These are phyloP conservation scores for Mormyrops attenuatus DNA, from an alignment of 2,797 vertebrate genomes.

Conservation along the genomic window DNA sequence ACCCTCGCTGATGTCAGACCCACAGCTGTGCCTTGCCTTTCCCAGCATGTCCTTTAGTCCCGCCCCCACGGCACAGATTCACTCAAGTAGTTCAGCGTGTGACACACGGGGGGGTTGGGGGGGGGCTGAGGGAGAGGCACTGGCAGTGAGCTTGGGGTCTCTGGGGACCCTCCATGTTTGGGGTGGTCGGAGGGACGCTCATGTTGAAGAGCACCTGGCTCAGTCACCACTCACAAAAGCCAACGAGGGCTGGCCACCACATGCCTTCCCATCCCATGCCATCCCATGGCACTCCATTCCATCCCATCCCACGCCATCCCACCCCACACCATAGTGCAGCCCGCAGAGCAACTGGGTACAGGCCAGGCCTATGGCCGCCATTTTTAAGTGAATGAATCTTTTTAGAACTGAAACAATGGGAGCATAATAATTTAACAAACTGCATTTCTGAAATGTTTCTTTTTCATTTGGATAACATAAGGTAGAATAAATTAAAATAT, in stretches of 20 bases:
- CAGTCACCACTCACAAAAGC: background rate
- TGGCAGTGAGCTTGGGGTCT: background rate
- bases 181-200: background rate
- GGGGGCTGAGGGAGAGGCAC: background rate
- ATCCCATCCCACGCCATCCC: too few species aligned
- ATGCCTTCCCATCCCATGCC: background rate
- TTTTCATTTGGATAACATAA: too few species aligned
- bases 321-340: too few species aligned
- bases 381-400: background rate
- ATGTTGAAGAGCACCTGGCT: background rate
- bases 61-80: background rate
- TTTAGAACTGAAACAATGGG: background rate
- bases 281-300: too few species aligned
- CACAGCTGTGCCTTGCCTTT: background rate
- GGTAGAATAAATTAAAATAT: too few species aligned
- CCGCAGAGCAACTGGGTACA: background rate
- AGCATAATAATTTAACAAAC: too few species aligned
- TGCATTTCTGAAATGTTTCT: too few species aligned
- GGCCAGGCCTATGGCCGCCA: background rate
- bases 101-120: too few species aligned
- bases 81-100: background rate
- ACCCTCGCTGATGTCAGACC: background rate
- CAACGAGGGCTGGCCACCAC: background rate
- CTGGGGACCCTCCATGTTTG: background rate
- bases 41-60: background rate